These are phyloP conservation scores for Dermatemys mawii DNA, from an alignment of 2,113 vertebrate genomes.

Conservation along the genomic window DNA sequence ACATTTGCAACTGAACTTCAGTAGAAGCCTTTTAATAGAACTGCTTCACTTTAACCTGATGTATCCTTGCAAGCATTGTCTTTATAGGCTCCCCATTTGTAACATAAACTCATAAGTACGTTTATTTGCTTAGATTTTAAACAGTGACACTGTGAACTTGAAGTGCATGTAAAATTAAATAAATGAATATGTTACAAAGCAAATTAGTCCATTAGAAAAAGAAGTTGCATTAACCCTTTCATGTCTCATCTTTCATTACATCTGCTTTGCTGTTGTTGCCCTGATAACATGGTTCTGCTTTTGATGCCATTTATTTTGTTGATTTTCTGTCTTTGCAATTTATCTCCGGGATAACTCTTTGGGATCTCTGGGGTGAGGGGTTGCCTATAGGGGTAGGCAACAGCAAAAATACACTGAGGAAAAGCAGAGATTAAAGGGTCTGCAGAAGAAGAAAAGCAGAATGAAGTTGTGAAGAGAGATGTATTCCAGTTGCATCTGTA, in stretches of 20 bases:
- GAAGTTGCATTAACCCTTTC: background rate
- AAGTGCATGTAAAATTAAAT: background rate
- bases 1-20: background rate
- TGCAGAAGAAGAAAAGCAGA: background rate
- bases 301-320: background rate
- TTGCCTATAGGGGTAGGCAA: background rate
- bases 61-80: background rate
- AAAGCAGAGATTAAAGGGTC: background rate
- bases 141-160: background rate
- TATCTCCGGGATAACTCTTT: background rate
- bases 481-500: background rate
- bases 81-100: background rate
- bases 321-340: background rate
- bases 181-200: background rate
- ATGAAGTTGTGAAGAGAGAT: background rate
- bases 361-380: background rate
- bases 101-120: background rate
- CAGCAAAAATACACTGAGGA: background rate
- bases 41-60: background rate
- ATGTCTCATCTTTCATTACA: background rate
- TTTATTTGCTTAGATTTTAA: background rate
- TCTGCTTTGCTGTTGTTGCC: background rate
- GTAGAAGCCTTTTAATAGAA: background rate
- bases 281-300: background rate
- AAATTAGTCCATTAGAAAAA: background rate